Base-by-base conservation (phyloP, 2,797 vertebrate species). In the Acrocephalus scirpaceus region DNA sequence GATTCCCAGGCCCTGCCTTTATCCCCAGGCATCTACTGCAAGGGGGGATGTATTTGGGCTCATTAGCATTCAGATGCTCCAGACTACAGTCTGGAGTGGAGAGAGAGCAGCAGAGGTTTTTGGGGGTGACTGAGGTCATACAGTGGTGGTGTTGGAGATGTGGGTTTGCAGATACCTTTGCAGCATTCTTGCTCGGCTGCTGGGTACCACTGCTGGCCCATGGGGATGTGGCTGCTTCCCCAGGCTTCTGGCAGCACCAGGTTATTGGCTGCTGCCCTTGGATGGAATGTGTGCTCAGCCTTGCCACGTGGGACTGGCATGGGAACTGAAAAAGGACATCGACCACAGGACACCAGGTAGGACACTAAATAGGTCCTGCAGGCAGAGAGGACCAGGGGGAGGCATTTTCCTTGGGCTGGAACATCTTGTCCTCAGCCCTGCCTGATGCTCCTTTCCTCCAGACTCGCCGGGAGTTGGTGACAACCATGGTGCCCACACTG, bases 401-500 rank as follows among this genome's bases (percentile, higher is more conserved):
- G 26, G 32, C 25, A 42, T 22, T 16, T 58, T 32, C 26, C 36
- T 34, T 53, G 51, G 53, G n/a, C 34, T 50, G 81, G 27, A 86
- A 30, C 57, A 57, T 10, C 7, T 12, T 16, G 9, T 64, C 61
- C 67, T 87, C 40, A 76, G 72, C 18, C 19, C 34, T 88, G 34
- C 30, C 57, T 34, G 36, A 20, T 76, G 56, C 10, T 45, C 8
- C 58, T 57, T 50, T 90, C 9, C 17, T 38, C 29, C 29, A 72
- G 6, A 48, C 50, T 69, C 2, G 0, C 56, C 38, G 0, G 1
- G 19, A 22, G 60, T 9, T 2, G 6, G 45, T 50, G 66, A 54
- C 3, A 15, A 14, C 44, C 10, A 22, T 1, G 0, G 50, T 86
- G 77, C 71, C 85, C 82, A 69, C 73, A 78, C 19, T 0, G 0